A percentile compares a stretch with the other conserved stretches of the same genome.
phyloP scores from a whole-genome alignment of 2,113 vertebrate species.

The Scomber scombrus region DNA sequence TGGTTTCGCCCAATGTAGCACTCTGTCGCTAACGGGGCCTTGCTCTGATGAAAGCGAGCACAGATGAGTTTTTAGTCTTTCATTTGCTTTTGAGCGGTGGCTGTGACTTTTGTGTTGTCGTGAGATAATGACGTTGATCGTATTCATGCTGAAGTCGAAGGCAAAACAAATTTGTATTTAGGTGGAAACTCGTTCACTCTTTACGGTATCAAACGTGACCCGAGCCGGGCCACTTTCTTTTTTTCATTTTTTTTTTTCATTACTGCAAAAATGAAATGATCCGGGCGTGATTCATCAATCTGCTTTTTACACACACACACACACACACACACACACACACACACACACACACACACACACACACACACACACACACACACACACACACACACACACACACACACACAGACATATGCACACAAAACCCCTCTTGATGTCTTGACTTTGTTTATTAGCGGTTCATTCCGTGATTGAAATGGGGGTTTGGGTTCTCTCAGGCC shows the following conservation, averaged over 20 bases:
- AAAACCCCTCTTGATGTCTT: constrained; percentile 69
- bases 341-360: constrained; percentile 25
- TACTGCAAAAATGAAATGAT: constrained; percentile 76
- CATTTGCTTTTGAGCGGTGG: constrained; percentile 62
- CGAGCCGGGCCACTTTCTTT: background rate
- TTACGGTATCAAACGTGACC: constrained; percentile 32
- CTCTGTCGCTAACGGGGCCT: constrained; percentile 52
- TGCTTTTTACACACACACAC: constrained; percentile 36
- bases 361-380: constrained; percentile 30
- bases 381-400: constrained; percentile 34
- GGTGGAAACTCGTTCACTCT: background rate
- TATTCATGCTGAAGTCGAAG: constrained; percentile 13
- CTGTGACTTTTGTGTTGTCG: constrained; percentile 61
- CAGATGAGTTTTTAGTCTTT: constrained; percentile 27
- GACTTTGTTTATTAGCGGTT: constrained; percentile 84
- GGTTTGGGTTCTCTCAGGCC: constrained; percentile 75
- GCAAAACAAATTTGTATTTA: constrained; percentile 41
- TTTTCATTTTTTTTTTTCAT: constrained; percentile 64
- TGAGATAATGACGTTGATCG: constrained; percentile 44
- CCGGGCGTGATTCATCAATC: constrained; percentile 68
- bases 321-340: constrained; percentile 31
- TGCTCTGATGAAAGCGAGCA: constrained; percentile 38
- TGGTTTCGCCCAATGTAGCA: constrained; percentile 32
- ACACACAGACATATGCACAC: constrained; percentile 34
- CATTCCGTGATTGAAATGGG: constrained; percentile 87